Percentiles rank a stretch among this genome's conserved stretches.
These are phyloP conservation scores for Delphinapterus leucas DNA, from an alignment of 2,113 vertebrate species.

Conservation along the genomic window DNA sequence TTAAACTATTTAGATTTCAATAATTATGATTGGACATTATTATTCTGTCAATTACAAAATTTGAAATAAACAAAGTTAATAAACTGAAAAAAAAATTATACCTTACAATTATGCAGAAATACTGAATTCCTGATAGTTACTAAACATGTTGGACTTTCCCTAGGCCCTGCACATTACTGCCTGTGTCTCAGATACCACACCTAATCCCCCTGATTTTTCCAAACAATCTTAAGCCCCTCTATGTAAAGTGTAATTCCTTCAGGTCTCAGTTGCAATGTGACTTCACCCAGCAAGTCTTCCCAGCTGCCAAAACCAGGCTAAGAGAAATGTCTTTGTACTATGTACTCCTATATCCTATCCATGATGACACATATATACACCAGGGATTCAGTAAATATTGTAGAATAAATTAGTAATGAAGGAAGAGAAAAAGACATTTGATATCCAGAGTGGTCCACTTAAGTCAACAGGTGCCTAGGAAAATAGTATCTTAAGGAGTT, in stretches of 20 bases:
- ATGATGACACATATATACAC: not conserved
- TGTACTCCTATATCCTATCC: not conserved
- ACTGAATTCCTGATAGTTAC: not conserved
- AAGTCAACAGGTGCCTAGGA: not conserved
- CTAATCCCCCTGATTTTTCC: not conserved
- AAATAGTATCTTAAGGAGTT: not conserved
- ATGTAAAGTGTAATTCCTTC: not conserved
- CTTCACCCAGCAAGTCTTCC: not conserved
- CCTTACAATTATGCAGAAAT: not conserved
- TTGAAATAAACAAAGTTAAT: slow-evolving; percentile 29
- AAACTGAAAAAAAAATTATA: not conserved
- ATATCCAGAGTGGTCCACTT: not conserved
- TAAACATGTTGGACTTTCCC: not conserved
- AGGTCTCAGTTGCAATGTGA: not conserved
- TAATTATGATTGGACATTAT: not conserved
- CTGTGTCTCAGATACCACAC: not conserved
- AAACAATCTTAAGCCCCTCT: not conserved
- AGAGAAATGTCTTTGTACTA: not conserved
- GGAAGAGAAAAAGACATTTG: not conserved
- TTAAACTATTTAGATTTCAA: not conserved
- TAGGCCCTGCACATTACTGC: not conserved
- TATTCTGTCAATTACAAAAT: not conserved
- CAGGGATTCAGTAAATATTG: not conserved
- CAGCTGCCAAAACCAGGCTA: not conserved
- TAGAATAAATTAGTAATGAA: not conserved